Conservation (phyloP, 1,140 invertebrate species). For the Drosophila setifemur region DNA sequence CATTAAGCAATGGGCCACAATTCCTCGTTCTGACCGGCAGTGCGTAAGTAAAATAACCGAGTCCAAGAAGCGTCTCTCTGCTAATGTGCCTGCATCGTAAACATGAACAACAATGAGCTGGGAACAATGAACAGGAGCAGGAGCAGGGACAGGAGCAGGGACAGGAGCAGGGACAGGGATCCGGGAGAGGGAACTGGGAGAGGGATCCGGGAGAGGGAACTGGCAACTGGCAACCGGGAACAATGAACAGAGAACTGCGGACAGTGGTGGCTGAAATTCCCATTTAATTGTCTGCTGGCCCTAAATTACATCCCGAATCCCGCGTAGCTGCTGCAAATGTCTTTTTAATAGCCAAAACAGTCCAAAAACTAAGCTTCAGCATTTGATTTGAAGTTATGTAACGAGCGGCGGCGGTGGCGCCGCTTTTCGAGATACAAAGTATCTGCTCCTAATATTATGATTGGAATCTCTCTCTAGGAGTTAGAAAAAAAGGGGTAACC, state of each 20-base stretch:
- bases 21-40: constrained; percentile 21
- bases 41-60: constrained; percentile 41
- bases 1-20: constrained; percentile 16
- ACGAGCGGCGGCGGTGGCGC: constrained; percentile 6
- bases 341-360: constrained; percentile 53
- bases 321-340: constrained; percentile 43
- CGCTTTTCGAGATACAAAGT: neutral
- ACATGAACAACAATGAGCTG: constrained; percentile 55
- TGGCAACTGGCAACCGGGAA: too few relatives aligned
- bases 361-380: constrained; percentile 26
- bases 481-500: too few relatives aligned
- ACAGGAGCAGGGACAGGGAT: too few relatives aligned
- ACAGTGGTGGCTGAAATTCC: constrained; percentile 1
- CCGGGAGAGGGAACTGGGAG: too few relatives aligned
- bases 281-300: constrained; percentile 57
- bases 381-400: constrained; percentile 71
- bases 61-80: constrained; percentile 3
- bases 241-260: neutral
- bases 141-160: too few relatives aligned
- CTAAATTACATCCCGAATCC: neutral
- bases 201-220: too few relatives aligned
- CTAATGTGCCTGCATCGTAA: constrained; percentile 64
- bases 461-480: constrained; percentile 22
- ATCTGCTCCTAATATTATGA: constrained; percentile 31
- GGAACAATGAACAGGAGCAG: neutral